Evolutionary conservation across 2,888 invertebrate species (phyloP).

Genomic region (Cantharis lateralis): DNA sequence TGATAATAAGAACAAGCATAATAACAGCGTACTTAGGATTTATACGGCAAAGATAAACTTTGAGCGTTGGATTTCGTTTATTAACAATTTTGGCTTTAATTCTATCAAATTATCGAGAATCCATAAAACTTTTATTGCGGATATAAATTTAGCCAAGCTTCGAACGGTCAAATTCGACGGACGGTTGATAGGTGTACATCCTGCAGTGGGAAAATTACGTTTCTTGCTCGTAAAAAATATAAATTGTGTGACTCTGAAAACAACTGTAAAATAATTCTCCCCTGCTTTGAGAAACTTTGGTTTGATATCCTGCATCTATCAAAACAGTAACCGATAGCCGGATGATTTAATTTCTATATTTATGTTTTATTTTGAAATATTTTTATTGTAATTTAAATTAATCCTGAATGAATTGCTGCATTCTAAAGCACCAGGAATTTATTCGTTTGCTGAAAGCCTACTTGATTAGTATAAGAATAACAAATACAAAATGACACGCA

Average conservation of each 20-base stretch:
- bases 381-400: background rate
- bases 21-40: background rate
- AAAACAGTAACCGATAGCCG: too few relatives aligned
- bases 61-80: background rate
- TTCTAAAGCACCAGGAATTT: background rate
- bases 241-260: too few relatives aligned
- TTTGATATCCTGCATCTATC: too few relatives aligned
- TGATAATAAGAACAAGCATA: background rate
- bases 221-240: too few relatives aligned
- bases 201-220: too few relatives aligned
- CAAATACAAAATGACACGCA: conserved; percentile 13
- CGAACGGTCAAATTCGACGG: background rate
- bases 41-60: background rate
- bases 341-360: too few relatives aligned
- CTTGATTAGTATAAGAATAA: background rate
- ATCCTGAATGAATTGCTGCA: background rate
- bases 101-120: background rate
- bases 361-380: too few relatives aligned
- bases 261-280: too few relatives aligned
- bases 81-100: background rate
- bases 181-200: background rate
- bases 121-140: background rate
- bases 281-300: too few relatives aligned
- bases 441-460: background rate
- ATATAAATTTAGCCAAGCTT: background rate